Conservation (phyloP, 2,113 vertebrate genomes). For the Protobothrops mucrosquamatus region DNA sequence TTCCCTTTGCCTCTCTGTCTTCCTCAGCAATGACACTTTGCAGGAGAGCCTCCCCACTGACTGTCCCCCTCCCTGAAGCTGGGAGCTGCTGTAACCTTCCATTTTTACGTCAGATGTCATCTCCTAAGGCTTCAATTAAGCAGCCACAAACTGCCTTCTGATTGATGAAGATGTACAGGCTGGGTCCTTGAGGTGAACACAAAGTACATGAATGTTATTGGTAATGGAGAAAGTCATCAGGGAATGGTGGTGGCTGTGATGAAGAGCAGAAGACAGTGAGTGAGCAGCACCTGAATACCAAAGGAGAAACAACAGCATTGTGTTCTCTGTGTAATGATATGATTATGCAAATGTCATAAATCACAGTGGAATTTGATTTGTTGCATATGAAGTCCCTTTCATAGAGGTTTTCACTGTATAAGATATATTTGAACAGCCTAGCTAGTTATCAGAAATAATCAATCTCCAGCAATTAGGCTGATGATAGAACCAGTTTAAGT, state of each 20-base stretch:
- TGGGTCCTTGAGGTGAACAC: not conserved
- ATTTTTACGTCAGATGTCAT: not conserved
- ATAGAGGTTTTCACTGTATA: not conserved
- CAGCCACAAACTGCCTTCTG: not conserved
- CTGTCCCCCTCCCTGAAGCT: not conserved
- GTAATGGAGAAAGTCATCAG: not conserved
- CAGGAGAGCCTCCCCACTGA: not conserved
- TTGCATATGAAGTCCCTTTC: not conserved
- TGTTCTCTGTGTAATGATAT: not conserved
- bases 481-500: not conserved
- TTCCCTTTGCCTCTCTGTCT: not conserved
- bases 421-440: not conserved
- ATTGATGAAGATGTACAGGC: not conserved
- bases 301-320: not conserved
- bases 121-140: not conserved
- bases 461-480: not conserved
- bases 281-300: not conserved
- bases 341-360: not conserved
- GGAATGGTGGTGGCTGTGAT: not conserved
- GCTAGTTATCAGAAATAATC: not conserved
- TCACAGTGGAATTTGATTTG: not conserved
- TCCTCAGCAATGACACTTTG: not conserved
- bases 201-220: not conserved
- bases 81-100: not conserved
- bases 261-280: not conserved